A percentile compares a stretch with the other conserved stretches of the same genome.
Conservation (phyloP, 2,888 invertebrate species). For the Atherix ibis region DNA sequence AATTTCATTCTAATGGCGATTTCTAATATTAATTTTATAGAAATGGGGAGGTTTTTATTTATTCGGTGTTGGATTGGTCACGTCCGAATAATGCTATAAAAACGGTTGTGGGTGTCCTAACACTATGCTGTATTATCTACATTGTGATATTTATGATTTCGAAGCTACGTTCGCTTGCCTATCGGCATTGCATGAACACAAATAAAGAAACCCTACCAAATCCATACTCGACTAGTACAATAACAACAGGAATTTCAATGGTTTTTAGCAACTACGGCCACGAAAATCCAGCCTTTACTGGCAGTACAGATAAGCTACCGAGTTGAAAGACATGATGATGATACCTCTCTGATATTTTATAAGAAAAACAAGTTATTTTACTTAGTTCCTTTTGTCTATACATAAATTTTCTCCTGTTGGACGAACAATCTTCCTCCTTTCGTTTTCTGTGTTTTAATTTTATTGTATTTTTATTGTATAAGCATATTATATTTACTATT, state of each 20-base stretch:
- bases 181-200: slow-evolving; percentile 21
- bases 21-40: no score
- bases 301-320: slow-evolving; percentile 4
- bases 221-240: neutral
- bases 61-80: slow-evolving; percentile 60
- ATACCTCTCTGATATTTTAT: no score
- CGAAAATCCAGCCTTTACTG: slow-evolving; percentile 23
- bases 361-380: no score
- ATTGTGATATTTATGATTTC: slow-evolving; percentile 24
- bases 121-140: slow-evolving; percentile 24
- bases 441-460: no score
- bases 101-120: slow-evolving; percentile 22
- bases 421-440: no score
- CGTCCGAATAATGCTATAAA: slow-evolving; percentile 35
- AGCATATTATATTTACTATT: no score
- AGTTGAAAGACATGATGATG: no score
- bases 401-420: no score
- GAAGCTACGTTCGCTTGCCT: slow-evolving; percentile 23
- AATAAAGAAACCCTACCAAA: slow-evolving; percentile 13
- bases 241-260: slow-evolving; percentile 26
- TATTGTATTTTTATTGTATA: no score
- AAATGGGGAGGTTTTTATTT: slow-evolving; percentile 48
- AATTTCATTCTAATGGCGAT: no score
- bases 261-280: slow-evolving; percentile 26
- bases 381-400: no score